Evolutionary conservation across 2,888 invertebrate genomes (phyloP).

Genomic region (Vesta saturnalis): DNA sequence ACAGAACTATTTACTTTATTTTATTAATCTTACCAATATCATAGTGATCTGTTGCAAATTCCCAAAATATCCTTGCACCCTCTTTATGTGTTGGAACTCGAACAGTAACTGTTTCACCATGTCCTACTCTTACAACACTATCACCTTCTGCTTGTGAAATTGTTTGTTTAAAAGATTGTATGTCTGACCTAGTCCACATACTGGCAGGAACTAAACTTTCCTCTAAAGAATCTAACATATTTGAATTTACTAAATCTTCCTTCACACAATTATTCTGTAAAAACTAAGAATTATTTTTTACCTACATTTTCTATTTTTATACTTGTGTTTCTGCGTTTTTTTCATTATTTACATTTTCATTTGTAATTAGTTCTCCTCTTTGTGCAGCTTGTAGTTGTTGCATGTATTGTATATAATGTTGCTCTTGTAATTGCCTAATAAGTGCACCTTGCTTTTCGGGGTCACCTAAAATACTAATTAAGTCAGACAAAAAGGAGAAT

Average conservation of each 20-base stretch:
- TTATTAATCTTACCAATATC: conserved; percentile 83
- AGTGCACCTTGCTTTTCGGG: conserved; percentile 92
- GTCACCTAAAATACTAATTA: conserved; percentile 62
- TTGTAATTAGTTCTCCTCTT: conserved; percentile 51
- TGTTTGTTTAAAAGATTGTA: conserved; percentile 89
- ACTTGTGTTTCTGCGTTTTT: conserved; percentile 13
- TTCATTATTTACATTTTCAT: conserved; percentile 17
- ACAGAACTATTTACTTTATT: too few relatives aligned
- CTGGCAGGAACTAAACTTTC: conserved; percentile 74
- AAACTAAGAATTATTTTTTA: conserved; percentile 40
- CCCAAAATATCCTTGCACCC: conserved; percentile 96
- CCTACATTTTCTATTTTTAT: neutral
- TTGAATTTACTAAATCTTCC: conserved; percentile 35
- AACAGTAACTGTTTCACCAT: conserved; percentile 97
- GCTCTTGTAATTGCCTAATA: conserved; percentile 95
- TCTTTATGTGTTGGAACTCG: conserved; percentile 96
- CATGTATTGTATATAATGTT: conserved; percentile 99
- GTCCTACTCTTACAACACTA: conserved; percentile 91
- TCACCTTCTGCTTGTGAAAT: conserved; percentile 83
- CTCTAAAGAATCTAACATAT: conserved; percentile 38
- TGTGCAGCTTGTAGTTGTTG: conserved; percentile 80
- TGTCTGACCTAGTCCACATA: conserved; percentile 95
- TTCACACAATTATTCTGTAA: conserved; percentile 46
- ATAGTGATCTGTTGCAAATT: conserved; percentile 98
- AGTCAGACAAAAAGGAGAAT: neutral